Conservation (phyloP, 2,797 vertebrate genomes). For the Chrysocyon brachyurus region DNA sequence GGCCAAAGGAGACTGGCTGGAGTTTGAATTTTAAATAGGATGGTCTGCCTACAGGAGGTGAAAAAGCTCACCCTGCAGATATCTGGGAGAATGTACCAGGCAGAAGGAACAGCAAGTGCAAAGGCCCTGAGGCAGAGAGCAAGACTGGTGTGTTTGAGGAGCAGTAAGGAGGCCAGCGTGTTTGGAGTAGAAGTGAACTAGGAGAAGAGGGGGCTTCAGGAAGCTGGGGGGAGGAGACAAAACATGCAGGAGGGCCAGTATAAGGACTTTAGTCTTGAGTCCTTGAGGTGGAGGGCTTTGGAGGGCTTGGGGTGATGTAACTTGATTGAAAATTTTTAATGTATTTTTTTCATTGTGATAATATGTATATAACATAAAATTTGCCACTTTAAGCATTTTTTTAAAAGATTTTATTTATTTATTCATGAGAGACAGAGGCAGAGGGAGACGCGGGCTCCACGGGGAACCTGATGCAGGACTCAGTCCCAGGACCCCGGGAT, state of each 20-base stretch:
- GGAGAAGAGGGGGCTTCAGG: background rate
- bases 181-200: background rate
- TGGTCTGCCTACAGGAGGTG: too few relatives aligned
- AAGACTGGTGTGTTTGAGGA: background rate
- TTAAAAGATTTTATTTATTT: too few relatives aligned
- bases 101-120: background rate
- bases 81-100: background rate
- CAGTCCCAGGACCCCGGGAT: too few relatives aligned
- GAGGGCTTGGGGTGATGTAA: background rate
- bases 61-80: background rate
- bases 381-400: background rate
- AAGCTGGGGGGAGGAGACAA: background rate
- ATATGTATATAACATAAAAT: background rate
- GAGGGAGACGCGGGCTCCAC: too few relatives aligned
- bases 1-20: background rate
- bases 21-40: background rate
- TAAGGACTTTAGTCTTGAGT: background rate
- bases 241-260: background rate
- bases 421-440: too few relatives aligned
- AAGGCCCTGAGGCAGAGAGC: background rate
- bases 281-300: background rate
- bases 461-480: too few relatives aligned
- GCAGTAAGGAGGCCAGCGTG: background rate
- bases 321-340: background rate
- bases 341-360: background rate